Base-by-base conservation (phyloP, 2,113 vertebrate species). In the Chunga burmeisteri region DNA sequence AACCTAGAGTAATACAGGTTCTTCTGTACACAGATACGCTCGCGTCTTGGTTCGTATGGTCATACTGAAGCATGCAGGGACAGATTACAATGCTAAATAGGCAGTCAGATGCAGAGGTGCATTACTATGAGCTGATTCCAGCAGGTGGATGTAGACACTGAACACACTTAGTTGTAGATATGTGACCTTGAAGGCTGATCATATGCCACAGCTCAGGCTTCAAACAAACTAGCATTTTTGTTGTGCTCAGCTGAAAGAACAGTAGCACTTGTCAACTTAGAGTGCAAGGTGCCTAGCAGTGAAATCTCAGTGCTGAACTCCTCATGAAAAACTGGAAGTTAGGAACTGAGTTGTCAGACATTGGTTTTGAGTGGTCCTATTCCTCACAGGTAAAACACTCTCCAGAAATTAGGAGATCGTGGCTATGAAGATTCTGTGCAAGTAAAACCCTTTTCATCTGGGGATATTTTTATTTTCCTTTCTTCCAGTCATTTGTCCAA, bases 401-500 rank as follows among this genome's bases (percentile, higher is more conserved):
- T 50, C 13, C 17, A 83, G 56, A 63, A 70, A 1, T 55, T 46
- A 13, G 1, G 14, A 11, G 9, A 26, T 87, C 49, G 73, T 93
- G 53, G 4, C 21, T 93, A 14, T 63, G 22, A 65, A 50, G 38
- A 71, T 70, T 92, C 46, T 62, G 9, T 90, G 26, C 46, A 85
- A 67, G 21, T 71, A 63, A 88, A 93, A 29, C 6, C 2, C 21
- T 73, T 55, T 72, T 82, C 6, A 85, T 68, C 10, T 79, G 10
- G 34, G 9, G 6, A 52, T 94, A 22, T 59, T 90, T 78, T 90
- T 81, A 10, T 67, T 90, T 96, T 95, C 38, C 50, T 58, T 61
- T 97, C 20, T 97, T 90, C 49, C 96, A 99, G 99, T 99, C 70
- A 98, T 99, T 95, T 99, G 99, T 95, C 99, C 99, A 5, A 98